Percentiles rank a stretch among this genome's conserved stretches.
Conservation (phyloP, 1,140 invertebrate species). For the Conus betulinus region DNA sequence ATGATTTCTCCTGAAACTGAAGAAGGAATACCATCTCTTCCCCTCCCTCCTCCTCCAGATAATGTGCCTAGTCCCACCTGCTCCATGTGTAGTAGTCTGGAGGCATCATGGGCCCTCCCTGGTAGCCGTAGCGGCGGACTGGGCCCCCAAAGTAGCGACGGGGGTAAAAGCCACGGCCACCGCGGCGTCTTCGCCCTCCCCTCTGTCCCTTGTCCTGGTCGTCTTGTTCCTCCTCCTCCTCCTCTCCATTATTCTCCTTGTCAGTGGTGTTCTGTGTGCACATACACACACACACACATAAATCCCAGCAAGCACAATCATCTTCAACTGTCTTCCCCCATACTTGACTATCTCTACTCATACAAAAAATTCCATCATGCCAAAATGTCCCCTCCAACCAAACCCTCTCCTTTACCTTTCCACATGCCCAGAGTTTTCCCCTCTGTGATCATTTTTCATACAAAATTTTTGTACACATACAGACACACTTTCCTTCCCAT, state of each 20-base stretch:
- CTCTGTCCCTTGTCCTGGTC: constrained; percentile 8
- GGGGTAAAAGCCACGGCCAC: constrained; percentile 33
- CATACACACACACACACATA: too few relatives aligned
- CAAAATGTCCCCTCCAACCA: too few relatives aligned
- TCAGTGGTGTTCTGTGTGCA: not conserved
- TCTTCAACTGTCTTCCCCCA: too few relatives aligned
- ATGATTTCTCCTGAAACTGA: too few relatives aligned
- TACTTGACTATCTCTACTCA: too few relatives aligned
- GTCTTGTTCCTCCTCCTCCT: constrained; percentile 41
- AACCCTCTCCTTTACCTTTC: too few relatives aligned
- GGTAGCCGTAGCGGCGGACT: constrained; percentile 41
- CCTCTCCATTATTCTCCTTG: constrained; percentile 68
- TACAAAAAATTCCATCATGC: too few relatives aligned
- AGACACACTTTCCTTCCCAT: too few relatives aligned
- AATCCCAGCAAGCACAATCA: too few relatives aligned
- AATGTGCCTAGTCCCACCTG: constrained; percentile 20
- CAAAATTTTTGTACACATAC: too few relatives aligned
- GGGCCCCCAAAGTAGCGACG: constrained; percentile 42
- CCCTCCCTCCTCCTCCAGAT: not conserved
- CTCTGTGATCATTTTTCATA: too few relatives aligned
- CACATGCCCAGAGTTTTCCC: too few relatives aligned
- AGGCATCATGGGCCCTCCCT: constrained; percentile 45
- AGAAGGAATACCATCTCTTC: not conserved
- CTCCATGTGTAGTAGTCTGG: constrained; percentile 37
- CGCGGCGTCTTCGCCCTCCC: constrained; percentile 10